Evolutionary conservation across 2,113 vertebrate species (phyloP).

Genomic region (Boulengeromyrus knoepffleri): DNA sequence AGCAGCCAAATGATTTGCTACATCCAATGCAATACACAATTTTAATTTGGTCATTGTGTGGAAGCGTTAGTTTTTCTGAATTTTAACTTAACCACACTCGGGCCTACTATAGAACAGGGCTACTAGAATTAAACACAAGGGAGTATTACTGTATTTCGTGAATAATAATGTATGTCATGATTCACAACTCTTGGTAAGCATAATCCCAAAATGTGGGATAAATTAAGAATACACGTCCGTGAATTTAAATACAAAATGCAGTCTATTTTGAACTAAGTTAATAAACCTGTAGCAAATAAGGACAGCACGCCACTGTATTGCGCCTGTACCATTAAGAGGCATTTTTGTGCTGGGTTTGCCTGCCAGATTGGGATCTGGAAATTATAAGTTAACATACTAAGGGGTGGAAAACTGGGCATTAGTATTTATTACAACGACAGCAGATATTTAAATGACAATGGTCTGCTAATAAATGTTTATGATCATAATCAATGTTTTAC

Average conservation of each 20-base stretch:
- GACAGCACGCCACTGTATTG: not conserved
- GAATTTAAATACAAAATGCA: not conserved
- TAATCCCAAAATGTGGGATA: not conserved
- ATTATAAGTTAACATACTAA: not conserved
- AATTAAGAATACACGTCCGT: not conserved
- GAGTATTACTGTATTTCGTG: not conserved
- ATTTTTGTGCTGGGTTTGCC: not conserved
- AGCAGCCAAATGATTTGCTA: not conserved
- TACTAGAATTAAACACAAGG: not conserved
- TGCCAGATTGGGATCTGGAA: not conserved
- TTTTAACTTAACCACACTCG: not conserved
- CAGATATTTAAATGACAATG: not conserved
- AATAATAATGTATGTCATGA: not conserved
- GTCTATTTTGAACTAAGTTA: not conserved
- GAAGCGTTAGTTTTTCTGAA: not conserved
- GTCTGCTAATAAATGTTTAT: not conserved
- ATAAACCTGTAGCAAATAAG: not conserved
- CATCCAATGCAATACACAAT: not conserved
- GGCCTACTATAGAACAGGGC: not conserved
- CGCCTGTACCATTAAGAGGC: not conserved
- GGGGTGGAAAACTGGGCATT: not conserved
- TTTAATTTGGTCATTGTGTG: not conserved
- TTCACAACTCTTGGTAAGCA: not conserved
- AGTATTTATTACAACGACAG: not conserved
- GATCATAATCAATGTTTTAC: not conserved